phyloP scores from a whole-genome alignment of 2,888 invertebrate species.

The Drosophila peninsularis region DNA sequence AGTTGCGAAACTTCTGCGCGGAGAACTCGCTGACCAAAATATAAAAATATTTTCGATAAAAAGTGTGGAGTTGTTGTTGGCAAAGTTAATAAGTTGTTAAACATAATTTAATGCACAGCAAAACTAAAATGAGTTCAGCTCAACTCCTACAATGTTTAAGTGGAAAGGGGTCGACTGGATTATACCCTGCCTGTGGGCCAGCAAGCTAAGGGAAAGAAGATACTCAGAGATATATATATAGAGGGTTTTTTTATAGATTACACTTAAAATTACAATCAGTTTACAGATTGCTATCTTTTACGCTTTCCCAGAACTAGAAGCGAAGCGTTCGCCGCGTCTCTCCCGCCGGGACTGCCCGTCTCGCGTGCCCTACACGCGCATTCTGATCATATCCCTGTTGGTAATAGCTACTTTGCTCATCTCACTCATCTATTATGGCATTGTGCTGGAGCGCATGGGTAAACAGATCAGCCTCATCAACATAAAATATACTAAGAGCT shows the following conservation, averaged over 20 bases:
- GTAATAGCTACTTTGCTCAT: constrained; percentile 68
- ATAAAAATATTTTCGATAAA: constrained; percentile 10
- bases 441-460: constrained; percentile 78
- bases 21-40: constrained; percentile 50
- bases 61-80: constrained; percentile 21
- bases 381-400: constrained; percentile 62
- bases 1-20: constrained; percentile 61
- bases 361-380: constrained; percentile 51
- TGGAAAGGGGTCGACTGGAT: not conserved
- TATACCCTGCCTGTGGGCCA: constrained; percentile 3
- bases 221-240: not conserved
- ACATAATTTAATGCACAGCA: constrained; percentile 46
- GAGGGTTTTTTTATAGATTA: not conserved
- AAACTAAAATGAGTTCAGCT: constrained; percentile 18
- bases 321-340: constrained; percentile 42
- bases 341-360: constrained; percentile 55
- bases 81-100: constrained; percentile 52
- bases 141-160: constrained; percentile 26
- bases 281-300: not conserved
- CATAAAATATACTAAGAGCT: not conserved
- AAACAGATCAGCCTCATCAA: not conserved
- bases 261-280: not conserved
- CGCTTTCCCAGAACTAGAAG: constrained; percentile 61
- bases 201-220: no score
- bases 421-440: constrained; percentile 77